Evolutionary conservation across 2,888 invertebrate genomes (phyloP).

Genomic region (Apantesis nais): DNA sequence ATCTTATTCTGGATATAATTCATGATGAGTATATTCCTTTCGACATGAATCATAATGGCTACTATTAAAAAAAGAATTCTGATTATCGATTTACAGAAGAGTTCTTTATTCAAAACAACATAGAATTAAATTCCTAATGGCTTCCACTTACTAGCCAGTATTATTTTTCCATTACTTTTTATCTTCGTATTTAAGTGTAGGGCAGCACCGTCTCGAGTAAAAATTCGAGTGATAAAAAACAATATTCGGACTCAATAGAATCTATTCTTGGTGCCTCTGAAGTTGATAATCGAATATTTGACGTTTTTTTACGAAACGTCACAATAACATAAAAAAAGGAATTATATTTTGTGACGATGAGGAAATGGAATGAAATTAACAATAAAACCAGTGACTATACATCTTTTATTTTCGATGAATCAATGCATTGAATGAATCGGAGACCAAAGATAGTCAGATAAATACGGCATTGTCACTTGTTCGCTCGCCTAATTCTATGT

Average conservation of each 20-base stretch:
- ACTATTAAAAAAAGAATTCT: no score
- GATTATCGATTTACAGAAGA: no score
- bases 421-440: neutral
- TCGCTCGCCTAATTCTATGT: no score
- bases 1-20: no score
- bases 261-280: neutral
- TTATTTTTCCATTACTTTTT: neutral
- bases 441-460: no score
- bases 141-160: neutral
- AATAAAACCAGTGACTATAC: neutral
- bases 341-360: neutral
- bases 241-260: neutral
- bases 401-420: neutral
- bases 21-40: no score
- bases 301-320: neutral
- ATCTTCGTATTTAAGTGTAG: neutral
- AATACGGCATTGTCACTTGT: no score
- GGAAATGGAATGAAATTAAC: neutral
- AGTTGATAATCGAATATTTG: slow-evolving; percentile 2
- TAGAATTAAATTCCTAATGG: neutral
- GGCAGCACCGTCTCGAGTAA: neutral
- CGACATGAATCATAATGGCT: no score
- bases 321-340: neutral
- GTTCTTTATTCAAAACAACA: no score
- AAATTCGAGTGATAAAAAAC: neutral